Base-by-base conservation (phyloP, 1,140 invertebrate genomes). In the Aphaenogaster floridana region DNA sequence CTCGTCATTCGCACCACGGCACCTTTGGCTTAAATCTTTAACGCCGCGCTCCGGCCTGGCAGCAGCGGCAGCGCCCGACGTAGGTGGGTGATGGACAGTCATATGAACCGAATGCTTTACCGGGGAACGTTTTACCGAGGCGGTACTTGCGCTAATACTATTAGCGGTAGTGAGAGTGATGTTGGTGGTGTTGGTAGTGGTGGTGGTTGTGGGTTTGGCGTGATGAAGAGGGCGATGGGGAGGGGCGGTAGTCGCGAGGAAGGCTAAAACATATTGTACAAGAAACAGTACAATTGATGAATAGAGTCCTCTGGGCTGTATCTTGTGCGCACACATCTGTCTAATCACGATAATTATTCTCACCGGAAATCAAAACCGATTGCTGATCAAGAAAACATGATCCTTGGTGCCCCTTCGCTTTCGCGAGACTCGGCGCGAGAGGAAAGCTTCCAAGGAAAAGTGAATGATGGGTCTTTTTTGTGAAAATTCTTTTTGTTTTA, bases 181-280 rank as follows among this genome's bases (percentile, higher is more conserved):
- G 71, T 68, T 87, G 64, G 90, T 92, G 76, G 88, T 91, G 77
- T 76, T 90, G 71, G 74, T 91, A 48, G 71, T 91, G 69, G 59
- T 91, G 88, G 90, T 93, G 88, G 92, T 93, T 91, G 92, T 92
- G 93, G 92, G 92, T 95, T 95, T 95, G 89, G 90, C 92, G 81
- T 94, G 94, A 94, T 95, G 94, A 94, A 95, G 93, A 93, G 95
- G 95, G 92, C 95, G 95, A 94, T 95, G 94, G 94, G 95, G 94
- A 94, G 93, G 94, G 93, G 94, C 95, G 93, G 93, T 95, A 92
- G 95, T 95, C 92, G 94, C 95, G 93, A 95, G 95, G 94, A 93
- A 95, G 93, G 95, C 95, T 95, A 95, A 87, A 95, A 95, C 94
- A 95, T 94, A 95, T 93, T 91, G 92, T 94, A 93, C 90, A 91